Evolutionary conservation across 2,797 vertebrate genomes (phyloP).

Genomic region (Molossus alvarezi): DNA sequence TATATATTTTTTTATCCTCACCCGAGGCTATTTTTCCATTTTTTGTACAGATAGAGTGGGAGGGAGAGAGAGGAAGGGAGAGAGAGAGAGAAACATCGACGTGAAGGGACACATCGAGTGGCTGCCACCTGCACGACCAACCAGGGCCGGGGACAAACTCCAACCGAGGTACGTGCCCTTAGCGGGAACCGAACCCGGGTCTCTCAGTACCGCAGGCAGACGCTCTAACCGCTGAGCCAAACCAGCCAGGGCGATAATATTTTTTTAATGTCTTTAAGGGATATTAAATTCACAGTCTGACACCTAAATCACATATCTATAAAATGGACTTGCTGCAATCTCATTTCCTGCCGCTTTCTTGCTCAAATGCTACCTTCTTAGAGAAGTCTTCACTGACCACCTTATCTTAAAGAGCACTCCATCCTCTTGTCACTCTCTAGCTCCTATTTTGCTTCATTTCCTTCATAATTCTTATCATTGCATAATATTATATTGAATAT

Average conservation of each 20-base stretch:
- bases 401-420: constrained; percentile 13
- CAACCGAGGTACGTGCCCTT: too few species aligned
- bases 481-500: constrained; percentile 24
- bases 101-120: too few species aligned
- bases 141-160: too few species aligned
- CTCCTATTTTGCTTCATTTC: neutral
- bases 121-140: too few species aligned
- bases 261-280: neutral
- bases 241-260: neutral
- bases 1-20: too few species aligned
- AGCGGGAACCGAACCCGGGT: too few species aligned
- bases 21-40: too few species aligned
- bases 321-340: neutral
- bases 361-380: constrained; percentile 11
- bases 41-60: too few species aligned
- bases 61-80: too few species aligned
- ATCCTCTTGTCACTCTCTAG: neutral
- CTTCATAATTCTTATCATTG: constrained; percentile 4
- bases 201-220: too few species aligned
- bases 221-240: too few species aligned
- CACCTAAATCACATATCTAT: neutral
- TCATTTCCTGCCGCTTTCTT: neutral
- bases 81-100: too few species aligned
- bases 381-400: neutral
- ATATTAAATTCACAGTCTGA: constrained; percentile 32